phyloP scores from a whole-genome alignment of 2,797 vertebrate genomes.

The Enteromius paludinosus region DNA sequence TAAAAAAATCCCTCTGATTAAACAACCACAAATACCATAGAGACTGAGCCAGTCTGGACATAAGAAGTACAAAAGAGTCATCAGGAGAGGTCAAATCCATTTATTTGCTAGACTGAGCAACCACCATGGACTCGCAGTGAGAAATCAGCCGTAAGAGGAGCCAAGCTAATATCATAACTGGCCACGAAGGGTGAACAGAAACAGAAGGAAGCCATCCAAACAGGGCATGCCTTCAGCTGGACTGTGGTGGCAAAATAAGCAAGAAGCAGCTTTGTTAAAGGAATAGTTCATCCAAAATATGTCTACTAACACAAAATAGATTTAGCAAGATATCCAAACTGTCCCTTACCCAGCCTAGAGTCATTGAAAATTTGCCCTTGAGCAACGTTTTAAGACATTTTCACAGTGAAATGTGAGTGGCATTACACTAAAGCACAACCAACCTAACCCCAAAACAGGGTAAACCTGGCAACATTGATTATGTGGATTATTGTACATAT shows the following conservation, averaged over 20 bases:
- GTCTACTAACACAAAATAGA: neutral
- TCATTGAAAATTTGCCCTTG: neutral
- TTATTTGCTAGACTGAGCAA: slow-evolving; percentile 46
- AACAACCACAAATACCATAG: slow-evolving; percentile 29
- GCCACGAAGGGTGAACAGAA: slow-evolving; percentile 23
- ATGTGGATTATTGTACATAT: neutral
- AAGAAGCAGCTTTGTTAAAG: slow-evolving; percentile 34
- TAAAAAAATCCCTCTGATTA: slow-evolving; percentile 36
- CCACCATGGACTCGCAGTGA: slow-evolving; percentile 20
- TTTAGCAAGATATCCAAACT: neutral
- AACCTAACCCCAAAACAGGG: neutral
- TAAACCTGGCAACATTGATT: neutral
- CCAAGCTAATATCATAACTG: slow-evolving; percentile 48
- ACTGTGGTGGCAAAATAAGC: slow-evolving; percentile 30
- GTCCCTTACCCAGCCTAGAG: neutral
- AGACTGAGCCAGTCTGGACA: slow-evolving; percentile 19
- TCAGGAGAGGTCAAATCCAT: slow-evolving; percentile 38
- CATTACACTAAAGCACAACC: neutral
- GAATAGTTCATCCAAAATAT: neutral
- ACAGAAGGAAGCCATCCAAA: slow-evolving; percentile 40
- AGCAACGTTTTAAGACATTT: neutral
- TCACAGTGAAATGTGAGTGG: neutral
- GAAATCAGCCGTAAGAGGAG: slow-evolving; percentile 32
- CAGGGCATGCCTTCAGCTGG: slow-evolving; percentile 30
- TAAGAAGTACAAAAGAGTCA: slow-evolving; percentile 23